A percentile compares a stretch with the other conserved stretches of the same genome.
Evolutionary conservation across 2,113 vertebrate species (phyloP).

Genomic region (Austrofundulus limnaeus): DNA sequence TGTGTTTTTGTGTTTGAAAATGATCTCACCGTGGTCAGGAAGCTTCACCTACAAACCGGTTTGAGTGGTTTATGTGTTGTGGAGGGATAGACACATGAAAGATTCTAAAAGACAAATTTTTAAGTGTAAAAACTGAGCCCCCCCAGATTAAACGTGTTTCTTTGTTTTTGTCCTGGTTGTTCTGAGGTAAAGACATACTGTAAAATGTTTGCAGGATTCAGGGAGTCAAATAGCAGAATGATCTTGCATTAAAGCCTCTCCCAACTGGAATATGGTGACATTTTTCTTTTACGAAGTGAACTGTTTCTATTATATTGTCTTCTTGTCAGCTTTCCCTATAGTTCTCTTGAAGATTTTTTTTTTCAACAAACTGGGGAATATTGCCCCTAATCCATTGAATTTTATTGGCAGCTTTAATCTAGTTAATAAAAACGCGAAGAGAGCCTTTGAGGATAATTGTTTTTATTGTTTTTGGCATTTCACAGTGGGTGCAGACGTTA

Average conservation of each 20-base stretch:
- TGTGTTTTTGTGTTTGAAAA: constrained; percentile 25
- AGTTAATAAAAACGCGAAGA: too few relatives aligned
- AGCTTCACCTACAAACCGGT: not conserved
- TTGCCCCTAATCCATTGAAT: not conserved
- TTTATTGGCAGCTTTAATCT: not conserved
- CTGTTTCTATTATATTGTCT: not conserved
- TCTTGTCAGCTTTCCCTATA: too few relatives aligned
- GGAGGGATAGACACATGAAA: too few relatives aligned
- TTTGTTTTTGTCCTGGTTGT: not conserved
- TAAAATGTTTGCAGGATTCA: not conserved
- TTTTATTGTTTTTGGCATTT: too few relatives aligned
- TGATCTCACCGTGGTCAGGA: constrained; percentile 2
- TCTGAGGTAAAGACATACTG: not conserved
- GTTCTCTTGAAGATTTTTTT: too few relatives aligned
- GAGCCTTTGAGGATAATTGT: too few relatives aligned
- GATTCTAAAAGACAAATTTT: too few relatives aligned
- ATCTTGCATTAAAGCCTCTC: not conserved
- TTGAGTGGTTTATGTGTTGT: constrained; percentile 4
- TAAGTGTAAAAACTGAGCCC: too few relatives aligned
- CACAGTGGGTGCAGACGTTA: not conserved
- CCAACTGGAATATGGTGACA: not conserved
- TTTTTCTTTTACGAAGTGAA: not conserved
- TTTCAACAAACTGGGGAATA: not conserved
- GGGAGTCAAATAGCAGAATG: not conserved
- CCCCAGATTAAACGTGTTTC: not conserved